These are phyloP conservation scores for Ephydatia muelleri DNA, from an alignment of 37 sponge, comb jelly and placozoan genomes.

Conservation along the genomic window DNA sequence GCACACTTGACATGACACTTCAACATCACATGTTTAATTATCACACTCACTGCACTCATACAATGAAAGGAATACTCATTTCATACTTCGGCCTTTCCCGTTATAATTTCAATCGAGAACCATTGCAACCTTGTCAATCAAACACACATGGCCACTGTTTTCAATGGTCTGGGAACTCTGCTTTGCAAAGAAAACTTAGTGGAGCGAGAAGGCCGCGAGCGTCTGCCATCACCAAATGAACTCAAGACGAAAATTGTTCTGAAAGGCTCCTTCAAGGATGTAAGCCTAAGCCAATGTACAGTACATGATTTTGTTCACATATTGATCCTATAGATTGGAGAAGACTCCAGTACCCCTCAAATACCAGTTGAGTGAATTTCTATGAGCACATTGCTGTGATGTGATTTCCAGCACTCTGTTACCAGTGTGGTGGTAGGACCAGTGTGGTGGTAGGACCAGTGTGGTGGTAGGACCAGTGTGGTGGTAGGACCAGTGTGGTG, in stretches of 20 bases:
- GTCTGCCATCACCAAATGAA: slow-evolving; percentile 31
- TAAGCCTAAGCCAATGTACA: not conserved
- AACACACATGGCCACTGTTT: not conserved
- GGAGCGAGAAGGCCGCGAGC: not conserved
- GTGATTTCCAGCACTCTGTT: too few species aligned
- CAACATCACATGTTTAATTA: not conserved
- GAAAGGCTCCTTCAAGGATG: slow-evolving; percentile 23
- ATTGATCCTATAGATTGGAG: not conserved
- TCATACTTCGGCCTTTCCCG: slow-evolving; percentile 27
- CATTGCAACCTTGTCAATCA: slow-evolving; percentile 25
- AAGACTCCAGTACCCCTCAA: not conserved
- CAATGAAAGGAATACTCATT: slow-evolving; percentile 56
- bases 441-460: too few species aligned
- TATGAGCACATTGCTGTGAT: not conserved
- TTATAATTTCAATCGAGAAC: slow-evolving; percentile 60
- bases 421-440: too few species aligned
- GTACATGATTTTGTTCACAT: not conserved
- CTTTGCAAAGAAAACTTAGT: not conserved
- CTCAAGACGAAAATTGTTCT: slow-evolving; percentile 39
- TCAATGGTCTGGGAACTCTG: slow-evolving; percentile 8
- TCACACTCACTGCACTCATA: too few species aligned
- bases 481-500: too few species aligned
- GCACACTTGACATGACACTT: not conserved
- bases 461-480: too few species aligned
- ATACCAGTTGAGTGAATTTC: not conserved